Percentiles rank a stretch among this genome's conserved stretches.
Evolutionary conservation across 1,140 invertebrate genomes (phyloP).

Genomic region (Trichonephila clavipes): DNA sequence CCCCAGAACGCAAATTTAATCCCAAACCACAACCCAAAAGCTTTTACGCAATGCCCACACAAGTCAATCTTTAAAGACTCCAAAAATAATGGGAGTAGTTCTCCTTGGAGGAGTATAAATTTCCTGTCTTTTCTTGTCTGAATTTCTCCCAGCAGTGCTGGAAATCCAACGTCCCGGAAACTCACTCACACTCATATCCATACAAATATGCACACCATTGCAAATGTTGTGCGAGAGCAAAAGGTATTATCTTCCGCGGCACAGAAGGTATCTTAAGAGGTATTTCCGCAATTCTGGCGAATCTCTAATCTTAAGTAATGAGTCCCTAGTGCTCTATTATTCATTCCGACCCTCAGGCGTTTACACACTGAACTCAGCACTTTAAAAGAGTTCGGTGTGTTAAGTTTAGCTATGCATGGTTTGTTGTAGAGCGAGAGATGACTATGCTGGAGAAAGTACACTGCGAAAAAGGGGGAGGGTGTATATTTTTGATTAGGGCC

Average conservation of each 20-base stretch:
- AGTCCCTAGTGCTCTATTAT: constrained; percentile 17
- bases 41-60: neutral
- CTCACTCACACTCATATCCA: neutral
- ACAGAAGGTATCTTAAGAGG: constrained; percentile 44
- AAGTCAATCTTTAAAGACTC: neutral
- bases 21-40: constrained; percentile 23
- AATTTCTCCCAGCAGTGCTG: neutral
- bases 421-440: neutral
- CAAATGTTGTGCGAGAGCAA: neutral
- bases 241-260: constrained; percentile 35
- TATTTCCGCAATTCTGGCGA: constrained; percentile 24
- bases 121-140: constrained; percentile 6
- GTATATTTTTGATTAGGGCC: no score
- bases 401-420: constrained; percentile 29
- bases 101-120: constrained; percentile 26
- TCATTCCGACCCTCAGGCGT: neutral
- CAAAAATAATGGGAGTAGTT: neutral
- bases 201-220: constrained; percentile 11
- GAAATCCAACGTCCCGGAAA: constrained; percentile 4
- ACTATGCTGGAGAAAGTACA: neutral
- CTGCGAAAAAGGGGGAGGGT: no score
- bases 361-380: constrained; percentile 4
- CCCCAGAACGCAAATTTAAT: neutral
- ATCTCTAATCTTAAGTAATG: constrained; percentile 57
- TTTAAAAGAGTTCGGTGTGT: constrained; percentile 27